Evolutionary conservation across 2,888 invertebrate species (phyloP), one percentile per base, ranked within the genome.

Genomic region (Mythimna albipuncta): DNA sequence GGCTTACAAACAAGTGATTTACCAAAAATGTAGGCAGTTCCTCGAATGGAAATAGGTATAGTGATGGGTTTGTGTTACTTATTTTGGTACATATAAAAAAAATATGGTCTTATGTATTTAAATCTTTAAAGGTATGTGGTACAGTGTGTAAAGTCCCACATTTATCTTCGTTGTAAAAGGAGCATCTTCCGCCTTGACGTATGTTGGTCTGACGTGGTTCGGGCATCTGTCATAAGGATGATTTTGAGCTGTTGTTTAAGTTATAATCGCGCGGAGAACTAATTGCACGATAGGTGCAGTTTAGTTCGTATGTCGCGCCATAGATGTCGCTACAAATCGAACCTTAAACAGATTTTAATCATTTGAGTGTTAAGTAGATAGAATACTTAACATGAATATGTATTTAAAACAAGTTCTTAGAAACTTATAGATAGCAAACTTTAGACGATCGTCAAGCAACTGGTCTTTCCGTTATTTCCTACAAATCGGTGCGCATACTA

Each of bases 381-480:
- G 11, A 70, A 54, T 58, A 52, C 67, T 62, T 61, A 61, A 69
- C 41, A 65, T 73, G 0, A 76, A 69, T 72, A 76, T 74, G 16
- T 62, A 44, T 62, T 69, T 59, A 52, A 73, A 59, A 67, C 73
- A 57, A 71, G 64, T 83, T 85, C 66, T 41, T 64, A 73, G 57
- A 75, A 80, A 64, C 69, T 68, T 50, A 61, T 55, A 57, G 64
- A 81, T 64, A 71, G 62, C 73, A 38, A 87, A 87, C 83, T 87
- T 87, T 78, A 87, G 87, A 90, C 89, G 89, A 89, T 87, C 88
- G 87, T 89, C 87, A 85, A 87, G 83, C 79, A 88, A 92, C 92
- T 91, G 90, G 93, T 91, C 86, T 91, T 94, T 91, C 95, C 95
- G 95, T 95, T 95, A 95, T 92, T 93, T 93, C 92, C 92, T 90